Conservation (phyloP, 2,797 vertebrate genomes). For the Taenioides sp. region DNA sequence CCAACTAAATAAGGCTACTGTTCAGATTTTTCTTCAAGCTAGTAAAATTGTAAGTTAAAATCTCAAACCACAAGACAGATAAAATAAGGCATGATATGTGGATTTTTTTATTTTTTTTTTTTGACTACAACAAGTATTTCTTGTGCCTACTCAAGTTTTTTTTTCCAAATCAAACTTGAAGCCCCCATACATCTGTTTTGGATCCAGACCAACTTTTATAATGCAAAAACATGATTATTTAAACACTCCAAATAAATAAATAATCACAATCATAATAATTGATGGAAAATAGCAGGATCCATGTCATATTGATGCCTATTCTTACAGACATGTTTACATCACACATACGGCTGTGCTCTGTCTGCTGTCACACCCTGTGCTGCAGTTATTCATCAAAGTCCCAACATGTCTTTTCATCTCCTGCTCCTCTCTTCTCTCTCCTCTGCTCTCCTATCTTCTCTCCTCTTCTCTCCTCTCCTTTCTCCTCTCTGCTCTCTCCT, state of each 20-base stretch:
- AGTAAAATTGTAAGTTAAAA: not conserved
- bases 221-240: not conserved
- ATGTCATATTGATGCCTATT: not conserved
- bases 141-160: too few species aligned
- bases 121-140: too few species aligned
- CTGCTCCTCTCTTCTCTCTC: too few species aligned
- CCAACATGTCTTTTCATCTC: not conserved
- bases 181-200: too few species aligned
- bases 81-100: not conserved
- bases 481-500: too few species aligned
- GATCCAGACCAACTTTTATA: not conserved
- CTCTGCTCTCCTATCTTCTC: too few species aligned
- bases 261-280: not conserved
- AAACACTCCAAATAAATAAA: not conserved
- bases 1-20: not conserved
- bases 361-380: slow-evolving; percentile 55
- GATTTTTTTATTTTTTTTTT: not conserved
- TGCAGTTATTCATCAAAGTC: slow-evolving; percentile 63
- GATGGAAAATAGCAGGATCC: not conserved
- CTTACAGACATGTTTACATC: not conserved
- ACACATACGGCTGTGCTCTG: slow-evolving; percentile 13
- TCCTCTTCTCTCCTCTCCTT: too few species aligned
- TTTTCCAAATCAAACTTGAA: too few species aligned
- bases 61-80: not conserved
- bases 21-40: not conserved